Percentiles rank a stretch among this genome's conserved stretches.
Conservation (phyloP, 2,113 vertebrate species). For the Rhinogobius similis region DNA sequence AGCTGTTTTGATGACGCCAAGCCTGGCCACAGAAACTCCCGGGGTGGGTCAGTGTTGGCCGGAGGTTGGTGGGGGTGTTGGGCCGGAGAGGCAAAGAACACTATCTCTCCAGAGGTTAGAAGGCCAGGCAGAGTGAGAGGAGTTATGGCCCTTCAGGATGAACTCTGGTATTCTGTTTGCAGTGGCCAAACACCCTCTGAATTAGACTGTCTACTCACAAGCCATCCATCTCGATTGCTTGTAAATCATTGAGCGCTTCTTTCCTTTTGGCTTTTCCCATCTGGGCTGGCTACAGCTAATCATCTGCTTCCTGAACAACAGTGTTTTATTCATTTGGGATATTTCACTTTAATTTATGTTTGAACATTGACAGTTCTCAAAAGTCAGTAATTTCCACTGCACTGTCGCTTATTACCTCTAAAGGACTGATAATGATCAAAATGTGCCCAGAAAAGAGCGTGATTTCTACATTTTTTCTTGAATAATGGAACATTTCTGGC, state of each 20-base stretch:
- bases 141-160: slow-evolving; percentile 31
- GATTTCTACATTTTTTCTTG: no score
- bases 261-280: neutral
- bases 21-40: slow-evolving; percentile 3
- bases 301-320: neutral
- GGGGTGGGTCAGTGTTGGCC: neutral
- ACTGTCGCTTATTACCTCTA: neutral
- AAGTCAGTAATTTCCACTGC: neutral
- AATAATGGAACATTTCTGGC: no score
- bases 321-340: neutral
- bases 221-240: neutral
- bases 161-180: slow-evolving; percentile 42
- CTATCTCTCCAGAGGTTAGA: slow-evolving; percentile 17
- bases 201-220: slow-evolving; percentile 15
- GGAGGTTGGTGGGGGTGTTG: neutral
- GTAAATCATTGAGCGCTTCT: neutral
- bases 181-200: slow-evolving; percentile 31
- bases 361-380: neutral
- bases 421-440: neutral
- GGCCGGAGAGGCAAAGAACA: slow-evolving; percentile 15
- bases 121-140: neutral
- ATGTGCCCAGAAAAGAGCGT: no score
- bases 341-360: neutral
- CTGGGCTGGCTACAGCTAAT: neutral
- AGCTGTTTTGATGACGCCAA: slow-evolving; percentile 31